These are phyloP conservation scores for Metridium senile DNA, from an alignment of 92 coral and sea anemone genomes.

Conservation along the genomic window DNA sequence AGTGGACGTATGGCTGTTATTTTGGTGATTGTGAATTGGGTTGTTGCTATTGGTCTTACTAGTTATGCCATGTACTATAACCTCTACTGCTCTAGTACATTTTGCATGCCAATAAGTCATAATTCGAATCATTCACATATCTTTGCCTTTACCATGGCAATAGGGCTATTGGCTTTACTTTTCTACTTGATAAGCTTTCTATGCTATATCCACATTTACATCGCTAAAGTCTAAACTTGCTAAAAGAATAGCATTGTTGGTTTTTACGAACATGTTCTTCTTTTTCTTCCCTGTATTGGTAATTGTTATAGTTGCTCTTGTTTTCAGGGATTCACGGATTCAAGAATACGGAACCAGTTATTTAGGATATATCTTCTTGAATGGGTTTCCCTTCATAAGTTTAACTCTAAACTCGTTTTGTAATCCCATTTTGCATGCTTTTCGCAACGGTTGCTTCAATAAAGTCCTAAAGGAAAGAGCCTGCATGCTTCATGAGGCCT, in stretches of 20 bases:
- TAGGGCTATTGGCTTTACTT: constrained; percentile 4
- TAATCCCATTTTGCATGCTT: too few species aligned
- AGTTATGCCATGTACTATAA: constrained; percentile 19
- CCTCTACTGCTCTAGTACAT: constrained; percentile 6
- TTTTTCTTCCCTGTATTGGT: constrained; percentile 28
- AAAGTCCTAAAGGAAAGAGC: too few species aligned
- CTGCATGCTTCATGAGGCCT: background rate
- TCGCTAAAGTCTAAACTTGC: constrained; percentile 30
- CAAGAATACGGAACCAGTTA: too few species aligned
- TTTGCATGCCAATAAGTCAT: constrained; percentile 18
- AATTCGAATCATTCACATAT: background rate
- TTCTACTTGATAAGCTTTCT: constrained; percentile 17
- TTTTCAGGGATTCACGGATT: too few species aligned
- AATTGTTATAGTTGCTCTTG: background rate
- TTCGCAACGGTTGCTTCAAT: too few species aligned
- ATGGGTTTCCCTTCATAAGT: too few species aligned
- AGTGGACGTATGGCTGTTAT: constrained; percentile 1
- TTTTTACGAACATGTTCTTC: constrained; percentile 37
- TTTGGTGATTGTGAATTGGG: background rate
- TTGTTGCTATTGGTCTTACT: constrained; percentile 14
- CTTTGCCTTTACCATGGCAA: constrained; percentile 12
- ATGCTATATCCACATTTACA: constrained; percentile 36
- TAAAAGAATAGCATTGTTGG: constrained; percentile 35
- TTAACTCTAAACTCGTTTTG: too few species aligned
- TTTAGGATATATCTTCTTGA: too few species aligned